Evolutionary conservation across 2,888 invertebrate genomes (phyloP).

Genomic region (Ceratothoa steindachneri): DNA sequence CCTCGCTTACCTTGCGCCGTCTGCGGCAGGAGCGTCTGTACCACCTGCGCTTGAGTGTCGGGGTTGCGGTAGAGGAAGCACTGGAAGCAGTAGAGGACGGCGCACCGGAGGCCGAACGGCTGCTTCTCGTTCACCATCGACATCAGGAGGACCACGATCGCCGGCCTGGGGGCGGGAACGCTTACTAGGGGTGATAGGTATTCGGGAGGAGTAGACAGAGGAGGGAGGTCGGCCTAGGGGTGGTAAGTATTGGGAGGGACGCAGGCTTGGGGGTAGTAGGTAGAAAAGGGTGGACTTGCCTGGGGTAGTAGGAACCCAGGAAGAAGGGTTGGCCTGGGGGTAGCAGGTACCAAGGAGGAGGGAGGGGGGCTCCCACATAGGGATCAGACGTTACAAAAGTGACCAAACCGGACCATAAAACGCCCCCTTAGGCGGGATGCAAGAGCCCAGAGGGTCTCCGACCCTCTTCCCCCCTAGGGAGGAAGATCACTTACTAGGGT

Average conservation of each 20-base stretch:
- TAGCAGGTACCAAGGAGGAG: too few relatives aligned
- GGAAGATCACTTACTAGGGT: too few relatives aligned
- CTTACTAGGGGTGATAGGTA: too few relatives aligned
- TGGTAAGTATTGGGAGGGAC: too few relatives aligned
- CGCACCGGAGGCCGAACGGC: constrained; percentile 79
- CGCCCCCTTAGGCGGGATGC: too few relatives aligned
- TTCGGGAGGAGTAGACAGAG: constrained; percentile 60
- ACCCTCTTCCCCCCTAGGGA: too few relatives aligned
- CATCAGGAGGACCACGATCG: constrained; percentile 89
- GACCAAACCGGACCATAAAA: too few relatives aligned
- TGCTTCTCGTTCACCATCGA: constrained; percentile 99
- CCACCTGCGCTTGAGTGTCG: constrained; percentile 76
- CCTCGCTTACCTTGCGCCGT: constrained; percentile 35
- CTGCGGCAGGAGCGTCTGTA: constrained; percentile 81
- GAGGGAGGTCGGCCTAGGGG: constrained; percentile 73
- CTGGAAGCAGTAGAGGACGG: constrained; percentile 95
- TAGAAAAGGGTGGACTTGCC: neutral
- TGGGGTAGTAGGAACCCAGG: neutral
- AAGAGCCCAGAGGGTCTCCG: too few relatives aligned
- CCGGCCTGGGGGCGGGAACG: constrained; percentile 64
- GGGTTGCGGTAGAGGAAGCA: constrained; percentile 92
- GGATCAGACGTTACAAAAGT: too few relatives aligned
- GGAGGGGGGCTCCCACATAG: too few relatives aligned
- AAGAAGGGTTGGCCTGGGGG: too few relatives aligned
- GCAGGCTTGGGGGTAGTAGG: too few relatives aligned